These are phyloP conservation scores for Oreochromis grahami DNA, from an alignment of 2,797 vertebrate genomes.

Conservation along the genomic window DNA sequence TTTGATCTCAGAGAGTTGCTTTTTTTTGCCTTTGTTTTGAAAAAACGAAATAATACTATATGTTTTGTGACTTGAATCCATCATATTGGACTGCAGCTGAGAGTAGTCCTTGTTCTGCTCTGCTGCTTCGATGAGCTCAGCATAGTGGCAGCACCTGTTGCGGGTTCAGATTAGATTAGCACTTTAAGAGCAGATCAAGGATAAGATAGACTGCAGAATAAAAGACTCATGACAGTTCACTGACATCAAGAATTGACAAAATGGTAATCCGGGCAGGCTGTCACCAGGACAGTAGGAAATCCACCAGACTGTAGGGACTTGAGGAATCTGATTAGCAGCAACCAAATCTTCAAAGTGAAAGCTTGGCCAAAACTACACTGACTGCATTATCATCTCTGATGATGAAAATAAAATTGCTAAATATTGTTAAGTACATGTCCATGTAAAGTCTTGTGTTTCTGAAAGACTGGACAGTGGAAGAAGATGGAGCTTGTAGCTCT, in stretches of 20 bases:
- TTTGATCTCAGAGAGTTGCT: neutral
- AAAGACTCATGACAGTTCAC: neutral
- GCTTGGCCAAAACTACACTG: neutral
- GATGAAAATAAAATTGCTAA: neutral
- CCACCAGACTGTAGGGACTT: too few species aligned
- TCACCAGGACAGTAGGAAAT: neutral
- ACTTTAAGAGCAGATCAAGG: neutral
- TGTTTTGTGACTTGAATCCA: neutral
- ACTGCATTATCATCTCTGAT: neutral
- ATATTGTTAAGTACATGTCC: neutral
- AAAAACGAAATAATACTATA: neutral
- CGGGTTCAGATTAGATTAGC: fast-evolving
- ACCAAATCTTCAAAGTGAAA: neutral
- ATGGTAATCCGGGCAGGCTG: fast-evolving
- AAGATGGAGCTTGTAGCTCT: neutral
- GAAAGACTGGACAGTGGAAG: neutral
- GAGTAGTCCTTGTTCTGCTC: neutral
- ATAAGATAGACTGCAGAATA: neutral
- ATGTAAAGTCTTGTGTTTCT: neutral
- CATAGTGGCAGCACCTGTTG: neutral
- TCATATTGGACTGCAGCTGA: neutral
- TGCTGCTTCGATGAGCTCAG: neutral
- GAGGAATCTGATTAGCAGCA: fast-evolving
- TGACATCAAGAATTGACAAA: neutral
- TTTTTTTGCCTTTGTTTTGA: neutral